Base-by-base conservation (phyloP, 2,113 vertebrate species). In the Sciurus niger region DNA sequence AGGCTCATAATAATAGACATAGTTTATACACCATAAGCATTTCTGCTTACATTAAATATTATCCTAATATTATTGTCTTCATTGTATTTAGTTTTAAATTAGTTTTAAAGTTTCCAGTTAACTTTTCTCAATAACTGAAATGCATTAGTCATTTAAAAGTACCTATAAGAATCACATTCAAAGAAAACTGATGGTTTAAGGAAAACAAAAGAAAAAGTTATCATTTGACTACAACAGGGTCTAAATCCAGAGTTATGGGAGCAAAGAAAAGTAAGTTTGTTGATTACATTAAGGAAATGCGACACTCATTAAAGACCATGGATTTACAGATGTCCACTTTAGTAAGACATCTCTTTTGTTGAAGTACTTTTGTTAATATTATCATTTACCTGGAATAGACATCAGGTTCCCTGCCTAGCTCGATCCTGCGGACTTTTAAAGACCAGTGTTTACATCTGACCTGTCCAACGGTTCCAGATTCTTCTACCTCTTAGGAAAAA, bases 1-100 rank as follows among this genome's bases (percentile, higher is more conserved):
- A n/a, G 24, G 18, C 16, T 83, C 5, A 77, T 68, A 28, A 77
- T 63, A 28, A 16, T 65, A 58, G 16, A 58, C 40, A 40, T 46
- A 79, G 3, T 88, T 89, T 89, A 8, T 58, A 28, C 73, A 78
- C 12, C 22, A 73, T 72, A 8, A 80, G 34, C 8, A 72, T 37
- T 95, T 46, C 46, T 32, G 76, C 11, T 70, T 70, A 46, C 77
- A 76, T 70, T 87, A 90, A 65, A n/a, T 74, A 40, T 70, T 76
- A 83, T 67, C 34, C 28, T 80, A 89, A 46, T 74, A 90, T 74
- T 93, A 92, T 73, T 93, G 6, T 10, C 80, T 65, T 12, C 91
- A 30, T 4, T 77, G 32, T 84, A 74, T 68, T 95, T 84, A 89
- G 83, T 94, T 89, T 67, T 34, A 91, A 87, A 46, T 68, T 95